Evolutionary conservation across 2,888 invertebrate species (phyloP), one percentile per base, ranked within the genome.

Genomic region (Meiosimyza decipiens): DNA sequence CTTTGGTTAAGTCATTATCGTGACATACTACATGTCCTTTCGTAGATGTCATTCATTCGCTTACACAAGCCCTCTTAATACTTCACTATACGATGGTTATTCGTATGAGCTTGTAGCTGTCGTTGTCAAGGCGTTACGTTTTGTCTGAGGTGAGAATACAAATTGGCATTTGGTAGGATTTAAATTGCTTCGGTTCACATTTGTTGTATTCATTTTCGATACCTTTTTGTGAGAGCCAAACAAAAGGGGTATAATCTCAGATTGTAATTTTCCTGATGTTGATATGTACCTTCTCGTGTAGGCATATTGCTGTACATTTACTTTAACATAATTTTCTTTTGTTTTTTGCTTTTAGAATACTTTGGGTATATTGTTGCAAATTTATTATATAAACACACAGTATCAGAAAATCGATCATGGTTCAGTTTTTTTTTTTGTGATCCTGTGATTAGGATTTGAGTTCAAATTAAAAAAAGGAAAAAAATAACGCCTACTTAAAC

Each of bases 91-190:
- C 12, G 69, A 22, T 65, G 62, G 11, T 50, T 60, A 72, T 57
- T 59, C 52, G 54, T 13, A 49, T 57, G 15, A 71, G 33, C 66
- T 50, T 57, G 55, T 69, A 66, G 52, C 71, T 47, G 49, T 50
- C 55, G 59, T 55, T 59, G 55, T 22, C 57, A 55, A 74, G 74
- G 76, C 71, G 74, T 74, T 74, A 22, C 75, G 73, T 73, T 76
- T 78, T 73, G 73, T 71, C 71, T 71, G 67, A 78, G 76, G 78
- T 79, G 78, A 79, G 78, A 79, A 79, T 75, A 77, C 75, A 77
- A 79, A 79, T 79, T 79, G 76, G 76, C 74, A 73, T 77, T 73
- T 77, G 73, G 63, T 71, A 62, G 74, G 68, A 67, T 73, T 77
- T 74, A 60, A 67, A 64, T 57, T 16, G 57, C 70, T 71, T 69